A percentile compares a stretch with the other conserved stretches of the same genome.
Evolutionary conservation across 1,140 invertebrate genomes (phyloP).

Genomic region (Campoletis sonorensis): DNA sequence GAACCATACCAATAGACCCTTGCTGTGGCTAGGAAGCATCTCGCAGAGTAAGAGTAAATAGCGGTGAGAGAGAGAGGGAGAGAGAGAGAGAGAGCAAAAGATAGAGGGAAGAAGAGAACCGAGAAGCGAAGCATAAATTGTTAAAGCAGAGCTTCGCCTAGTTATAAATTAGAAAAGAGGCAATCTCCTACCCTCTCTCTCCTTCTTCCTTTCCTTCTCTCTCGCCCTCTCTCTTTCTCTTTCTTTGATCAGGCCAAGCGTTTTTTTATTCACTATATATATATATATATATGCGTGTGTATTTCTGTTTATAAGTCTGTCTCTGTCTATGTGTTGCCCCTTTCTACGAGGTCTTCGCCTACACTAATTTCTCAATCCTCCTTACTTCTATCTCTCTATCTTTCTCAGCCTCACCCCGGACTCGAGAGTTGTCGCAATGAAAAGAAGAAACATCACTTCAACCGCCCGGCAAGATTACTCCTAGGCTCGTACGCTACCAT

Average conservation of each 20-base stretch:
- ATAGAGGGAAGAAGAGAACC: background rate
- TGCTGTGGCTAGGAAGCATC: constrained; percentile 55
- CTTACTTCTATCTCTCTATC: constrained; percentile 38
- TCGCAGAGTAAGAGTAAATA: constrained; percentile 42
- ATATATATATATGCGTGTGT: background rate
- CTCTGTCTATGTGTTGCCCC: background rate
- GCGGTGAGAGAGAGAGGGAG: background rate
- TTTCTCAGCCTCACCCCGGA: background rate
- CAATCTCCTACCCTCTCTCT: constrained; percentile 64
- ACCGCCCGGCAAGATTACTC: constrained; percentile 65
- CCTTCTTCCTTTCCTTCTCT: constrained; percentile 32
- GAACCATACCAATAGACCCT: too few species aligned
- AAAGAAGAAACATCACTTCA: constrained; percentile 59
- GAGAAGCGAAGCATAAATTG: constrained; percentile 66
- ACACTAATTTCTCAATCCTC: constrained; percentile 39
- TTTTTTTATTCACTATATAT: constrained; percentile 39
- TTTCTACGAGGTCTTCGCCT: background rate
- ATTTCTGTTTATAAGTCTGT: background rate
- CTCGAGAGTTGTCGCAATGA: constrained; percentile 32
- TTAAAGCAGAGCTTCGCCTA: constrained; percentile 69
- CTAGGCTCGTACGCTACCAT: constrained; percentile 55
- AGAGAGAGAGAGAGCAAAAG: background rate
- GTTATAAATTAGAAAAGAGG: constrained; percentile 73
- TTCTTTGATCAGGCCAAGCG: constrained; percentile 19
- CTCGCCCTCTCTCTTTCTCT: constrained; percentile 37